A percentile compares a stretch with the other conserved stretches of the same genome.
phyloP scores from a whole-genome alignment of 2,888 invertebrate species.

The Nebria salina region DNA sequence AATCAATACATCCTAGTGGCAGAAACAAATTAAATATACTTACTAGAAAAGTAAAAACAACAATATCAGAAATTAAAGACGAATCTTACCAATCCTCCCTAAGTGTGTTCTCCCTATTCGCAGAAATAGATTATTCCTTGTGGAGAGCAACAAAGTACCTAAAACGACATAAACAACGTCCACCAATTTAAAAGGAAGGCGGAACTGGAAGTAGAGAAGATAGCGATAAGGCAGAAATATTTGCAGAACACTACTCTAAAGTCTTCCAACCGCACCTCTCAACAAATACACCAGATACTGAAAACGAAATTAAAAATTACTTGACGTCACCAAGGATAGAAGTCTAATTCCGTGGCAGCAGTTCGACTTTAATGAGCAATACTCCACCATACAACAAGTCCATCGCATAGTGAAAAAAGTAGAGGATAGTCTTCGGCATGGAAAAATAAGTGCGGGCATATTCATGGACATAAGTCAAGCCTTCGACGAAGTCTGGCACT shows the following conservation, averaged over 20 bases:
- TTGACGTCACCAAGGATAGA: no score
- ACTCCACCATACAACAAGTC: no score
- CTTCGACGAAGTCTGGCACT: no score
- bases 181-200: slow-evolving; percentile 33
- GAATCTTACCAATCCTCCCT: not conserved
- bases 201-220: slow-evolving; percentile 48
- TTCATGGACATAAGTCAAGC: no score
- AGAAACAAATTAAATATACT: slow-evolving; percentile 46
- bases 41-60: slow-evolving; percentile 35
- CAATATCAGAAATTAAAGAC: slow-evolving; percentile 3
- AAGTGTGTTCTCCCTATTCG: slow-evolving; percentile 9
- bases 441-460: no score
- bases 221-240: no score
- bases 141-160: slow-evolving; percentile 44
- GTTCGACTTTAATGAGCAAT: no score
- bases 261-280: slow-evolving; percentile 19
- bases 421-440: no score
- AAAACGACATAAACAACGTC: slow-evolving; percentile 14
- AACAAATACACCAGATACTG: no score
- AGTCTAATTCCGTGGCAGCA: no score
- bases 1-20: slow-evolving; percentile 32
- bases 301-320: no score
- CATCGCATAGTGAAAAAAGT: no score
- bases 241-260: not conserved
- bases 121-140: slow-evolving; percentile 39